Percentiles rank a stretch among this genome's conserved stretches.
phyloP scores from a whole-genome alignment of 2,888 invertebrate genomes.

The Rhabditoides inermis region DNA sequence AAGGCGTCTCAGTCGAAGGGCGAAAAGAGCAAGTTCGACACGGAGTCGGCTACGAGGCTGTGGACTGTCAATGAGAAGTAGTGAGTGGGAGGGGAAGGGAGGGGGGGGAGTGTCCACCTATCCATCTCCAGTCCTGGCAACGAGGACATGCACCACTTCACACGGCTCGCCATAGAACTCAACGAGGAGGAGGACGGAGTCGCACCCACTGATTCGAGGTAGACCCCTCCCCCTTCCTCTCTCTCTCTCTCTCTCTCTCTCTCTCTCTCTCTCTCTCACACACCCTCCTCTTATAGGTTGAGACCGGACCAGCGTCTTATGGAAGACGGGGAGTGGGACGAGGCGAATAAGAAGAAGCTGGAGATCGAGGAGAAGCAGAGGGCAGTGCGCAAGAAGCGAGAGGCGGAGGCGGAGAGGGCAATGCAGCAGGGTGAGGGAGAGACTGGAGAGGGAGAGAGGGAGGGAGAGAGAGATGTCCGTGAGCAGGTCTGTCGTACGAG shows the following conservation, averaged over 20 bases:
- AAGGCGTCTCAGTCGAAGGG: slow-evolving; percentile 61
- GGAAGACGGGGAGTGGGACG: slow-evolving; percentile 75
- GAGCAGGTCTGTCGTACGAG: slow-evolving; percentile 62
- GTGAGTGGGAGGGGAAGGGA: slow-evolving; percentile 22
- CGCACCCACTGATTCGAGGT: slow-evolving; percentile 90
- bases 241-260: too few relatives aligned
- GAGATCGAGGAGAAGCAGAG: slow-evolving; percentile 91
- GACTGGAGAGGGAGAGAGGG: not conserved
- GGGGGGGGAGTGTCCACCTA: not conserved
- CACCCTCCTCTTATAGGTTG: slow-evolving; percentile 83
- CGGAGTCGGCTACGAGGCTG: slow-evolving; percentile 71
- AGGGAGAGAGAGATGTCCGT: too few relatives aligned
- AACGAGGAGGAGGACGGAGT: slow-evolving; percentile 86
- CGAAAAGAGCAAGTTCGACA: slow-evolving; percentile 73
- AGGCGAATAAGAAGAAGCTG: slow-evolving; percentile 66
- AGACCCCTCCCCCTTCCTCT: too few relatives aligned
- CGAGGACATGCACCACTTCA: slow-evolving; percentile 83
- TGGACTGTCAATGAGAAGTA: slow-evolving; percentile 74
- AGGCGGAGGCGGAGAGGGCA: slow-evolving; percentile 68
- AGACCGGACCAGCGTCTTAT: slow-evolving; percentile 95
- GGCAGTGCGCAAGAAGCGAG: slow-evolving; percentile 67
- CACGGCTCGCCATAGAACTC: slow-evolving; percentile 83
- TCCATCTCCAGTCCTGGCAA: slow-evolving; percentile 59
- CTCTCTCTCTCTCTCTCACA: too few relatives aligned
- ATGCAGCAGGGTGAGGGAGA: slow-evolving; percentile 54